phyloP scores from a whole-genome alignment of 2,113 vertebrate genomes.

The Penelope pileata region DNA sequence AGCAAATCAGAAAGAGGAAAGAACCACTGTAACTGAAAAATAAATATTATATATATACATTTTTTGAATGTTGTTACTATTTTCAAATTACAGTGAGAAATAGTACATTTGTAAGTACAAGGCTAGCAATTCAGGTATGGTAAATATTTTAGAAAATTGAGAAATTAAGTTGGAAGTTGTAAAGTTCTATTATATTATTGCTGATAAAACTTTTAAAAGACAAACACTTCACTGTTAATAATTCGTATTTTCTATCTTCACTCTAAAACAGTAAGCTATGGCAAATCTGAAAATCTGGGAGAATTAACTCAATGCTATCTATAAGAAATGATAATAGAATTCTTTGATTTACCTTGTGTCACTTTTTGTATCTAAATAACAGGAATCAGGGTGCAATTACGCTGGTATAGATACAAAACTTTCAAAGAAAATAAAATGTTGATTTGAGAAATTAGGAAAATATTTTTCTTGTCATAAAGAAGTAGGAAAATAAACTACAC shows the following conservation, averaged over 20 bases:
- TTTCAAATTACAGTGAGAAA: background rate
- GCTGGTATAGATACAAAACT: background rate
- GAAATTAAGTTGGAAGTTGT: background rate
- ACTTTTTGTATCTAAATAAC: background rate
- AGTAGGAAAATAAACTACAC: background rate
- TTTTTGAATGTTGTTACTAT: no score
- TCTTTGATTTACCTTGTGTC: background rate
- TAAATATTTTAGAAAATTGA: background rate
- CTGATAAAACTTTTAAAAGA: background rate
- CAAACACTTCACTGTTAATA: background rate
- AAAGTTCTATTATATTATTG: background rate
- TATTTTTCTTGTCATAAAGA: background rate
- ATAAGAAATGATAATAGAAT: background rate
- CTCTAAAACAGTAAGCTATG: background rate
- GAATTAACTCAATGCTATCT: background rate
- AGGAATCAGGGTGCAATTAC: background rate
- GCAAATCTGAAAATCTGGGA: background rate
- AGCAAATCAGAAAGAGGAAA: background rate
- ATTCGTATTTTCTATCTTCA: background rate
- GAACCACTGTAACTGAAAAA: background rate
- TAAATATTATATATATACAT: no score
- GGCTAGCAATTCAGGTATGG: background rate
- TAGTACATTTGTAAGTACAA: background rate
- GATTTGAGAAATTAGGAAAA: background rate
- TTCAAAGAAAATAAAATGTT: background rate